Conservation (phyloP, 2,888 invertebrate genomes). For the Uropetala carovei region DNA sequence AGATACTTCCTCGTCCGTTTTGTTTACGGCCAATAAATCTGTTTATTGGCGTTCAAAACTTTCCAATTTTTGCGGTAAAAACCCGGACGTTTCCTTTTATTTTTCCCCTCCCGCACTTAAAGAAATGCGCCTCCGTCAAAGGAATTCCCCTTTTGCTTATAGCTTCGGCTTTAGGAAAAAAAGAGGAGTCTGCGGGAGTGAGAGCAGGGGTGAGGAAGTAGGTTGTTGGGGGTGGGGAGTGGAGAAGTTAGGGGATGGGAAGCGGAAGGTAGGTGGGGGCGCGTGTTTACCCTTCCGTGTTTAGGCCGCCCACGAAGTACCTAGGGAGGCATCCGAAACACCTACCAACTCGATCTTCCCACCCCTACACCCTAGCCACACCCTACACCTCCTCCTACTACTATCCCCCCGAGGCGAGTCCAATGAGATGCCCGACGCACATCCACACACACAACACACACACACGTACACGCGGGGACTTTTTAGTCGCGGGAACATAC, state of each 20-base stretch:
- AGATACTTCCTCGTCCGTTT: slow-evolving; percentile 22
- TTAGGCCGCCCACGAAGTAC: slow-evolving; percentile 52
- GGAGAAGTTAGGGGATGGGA: not conserved
- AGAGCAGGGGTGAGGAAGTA: too few species aligned
- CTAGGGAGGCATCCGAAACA: slow-evolving; percentile 40
- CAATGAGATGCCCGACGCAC: not conserved
- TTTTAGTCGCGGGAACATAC: slow-evolving; percentile 43
- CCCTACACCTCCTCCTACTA: not conserved
- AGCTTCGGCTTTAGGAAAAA: not conserved
- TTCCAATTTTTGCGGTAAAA: slow-evolving; percentile 49
- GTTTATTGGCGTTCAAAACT: slow-evolving; percentile 34
- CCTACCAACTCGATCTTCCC: slow-evolving; percentile 12
- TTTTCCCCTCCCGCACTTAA: not conserved
- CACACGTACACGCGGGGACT: not conserved
- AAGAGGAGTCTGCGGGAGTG: too few species aligned
- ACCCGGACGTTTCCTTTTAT: not conserved
- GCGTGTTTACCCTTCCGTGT: slow-evolving; percentile 45
- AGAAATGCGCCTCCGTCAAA: not conserved
- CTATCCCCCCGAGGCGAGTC: not conserved
- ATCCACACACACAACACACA: not conserved
- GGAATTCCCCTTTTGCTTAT: not conserved
- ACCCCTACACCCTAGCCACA: not conserved
- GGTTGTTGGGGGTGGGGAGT: not conserved
- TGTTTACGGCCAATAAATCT: slow-evolving; percentile 62
- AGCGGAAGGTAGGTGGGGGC: not conserved